Evolutionary conservation across 1,140 invertebrate genomes (phyloP), one percentile per base, ranked within the genome.

Genomic region (Drosophila rufa): DNA sequence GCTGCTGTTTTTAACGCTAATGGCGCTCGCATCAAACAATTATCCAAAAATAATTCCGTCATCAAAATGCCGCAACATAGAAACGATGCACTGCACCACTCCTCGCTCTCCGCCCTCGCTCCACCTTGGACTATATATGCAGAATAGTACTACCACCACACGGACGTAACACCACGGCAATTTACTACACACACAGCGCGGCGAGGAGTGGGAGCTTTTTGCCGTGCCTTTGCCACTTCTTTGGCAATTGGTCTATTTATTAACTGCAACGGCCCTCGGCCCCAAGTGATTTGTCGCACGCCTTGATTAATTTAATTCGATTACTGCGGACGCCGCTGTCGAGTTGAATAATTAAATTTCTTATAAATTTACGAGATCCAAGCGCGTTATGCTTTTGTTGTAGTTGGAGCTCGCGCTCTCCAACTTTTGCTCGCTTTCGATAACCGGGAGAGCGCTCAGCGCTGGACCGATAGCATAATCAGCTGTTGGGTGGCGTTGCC

Each of bases 41-140:
- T 81, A 80, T 80, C 86, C 86, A 82, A 91, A 90, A 82, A 90
- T 90, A 90, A 86, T 81, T 82, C 59, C 56, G 58, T 71, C 61
- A 76, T 80, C 55, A 78, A 90, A 75, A 75, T 69, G 79, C 74
- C 64, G 58, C 78, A 75, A 79, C 81, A 89, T 87, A 60, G 47
- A 65, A 80, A 45, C 47, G 48, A 46, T 56, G 33, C 66, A 66
- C 59, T 74, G 53, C 62, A 61, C 38, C 38, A 46, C 50, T 25
- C 38, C 40, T 25, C 47, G 17, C 27, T 36, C 43, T 36, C 22
- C 43, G 19, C 50, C 47, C 46, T 14, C 53, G 53, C 14, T 65
- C n/a, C 47, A 47, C 61, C 38, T 33, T 55, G 46, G 30, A 36
- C 19, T 68, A 64, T 68, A 45, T 65, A 64, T 75, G 71, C 71